Base-by-base conservation (phyloP, 2,888 invertebrate species). In the Eilema griseolum region DNA sequence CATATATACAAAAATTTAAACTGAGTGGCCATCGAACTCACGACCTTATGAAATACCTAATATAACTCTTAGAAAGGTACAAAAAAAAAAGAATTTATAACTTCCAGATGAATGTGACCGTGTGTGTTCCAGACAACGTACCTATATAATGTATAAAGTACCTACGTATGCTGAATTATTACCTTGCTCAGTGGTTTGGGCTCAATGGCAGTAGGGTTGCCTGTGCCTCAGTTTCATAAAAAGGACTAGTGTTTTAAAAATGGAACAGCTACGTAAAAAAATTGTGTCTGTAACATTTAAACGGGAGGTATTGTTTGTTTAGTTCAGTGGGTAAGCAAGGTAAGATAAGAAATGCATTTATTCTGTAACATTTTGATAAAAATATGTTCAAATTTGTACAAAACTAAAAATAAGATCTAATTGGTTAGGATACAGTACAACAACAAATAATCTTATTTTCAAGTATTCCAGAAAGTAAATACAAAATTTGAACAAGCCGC, bases 81-180 rank as follows among this genome's bases (percentile, higher is more conserved):
- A 59, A 65, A 66, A 46, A 61, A 63, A 31, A 69, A 24, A 59
- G 20, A 62, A 74, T 82, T 82, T 76, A 81, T 79, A 65, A 70
- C 71, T 62, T 11, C n/a, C 1, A 52, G 72, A 79, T 76, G 73
- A 76, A 82, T 72, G 74, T 82, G 67, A 46, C 62, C 65, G 69
- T 68, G 66, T 70, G 67, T 62, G 52, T 24, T 31, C 61, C 31
- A 11, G 56, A 20, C 62, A n/a, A 57, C 57, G 57, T 67, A 56
- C 46, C 69, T 61, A 56, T 52, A 52, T 52, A 10, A 20, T n/a
- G 52, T n/a, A 52, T n/a, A n/a, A n/a, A 33, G 56, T 71, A 61
- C 61, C 52, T 66, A 31, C 52, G 62, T 73, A 37, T 59, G 37
- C 61, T 75, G 71, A 81, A 75, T 79, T 79, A 79, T 81, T 75